A percentile compares a stretch with the other conserved stretches of the same genome.
Conservation (phyloP, 92 coral and sea anemone genomes). For the Pocillopora meandrina region DNA sequence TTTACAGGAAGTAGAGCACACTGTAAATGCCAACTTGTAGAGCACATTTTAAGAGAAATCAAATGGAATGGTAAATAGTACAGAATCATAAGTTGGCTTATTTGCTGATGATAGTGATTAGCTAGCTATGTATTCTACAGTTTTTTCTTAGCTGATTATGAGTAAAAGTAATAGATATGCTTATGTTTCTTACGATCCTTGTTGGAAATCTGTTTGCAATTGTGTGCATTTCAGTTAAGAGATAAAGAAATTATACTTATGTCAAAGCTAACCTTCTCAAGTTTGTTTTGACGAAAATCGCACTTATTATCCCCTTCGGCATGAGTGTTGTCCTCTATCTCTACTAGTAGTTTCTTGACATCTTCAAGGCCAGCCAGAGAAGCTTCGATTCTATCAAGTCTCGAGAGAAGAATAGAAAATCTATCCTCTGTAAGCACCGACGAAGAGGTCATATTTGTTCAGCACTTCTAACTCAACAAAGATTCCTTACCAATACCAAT, state of each 20-base stretch:
- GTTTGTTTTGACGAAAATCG: constrained; percentile 35
- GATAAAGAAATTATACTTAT: neutral
- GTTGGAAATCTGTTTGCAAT: too few species aligned
- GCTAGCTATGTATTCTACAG: too few species aligned
- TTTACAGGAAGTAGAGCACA: too few species aligned
- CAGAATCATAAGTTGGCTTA: too few species aligned
- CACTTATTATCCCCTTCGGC: constrained; percentile 49
- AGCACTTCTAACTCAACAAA: neutral
- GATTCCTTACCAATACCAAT: neutral
- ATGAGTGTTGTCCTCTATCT: constrained; percentile 67
- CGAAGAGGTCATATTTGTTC: neutral
- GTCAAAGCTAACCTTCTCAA: constrained; percentile 48
- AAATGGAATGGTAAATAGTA: too few species aligned
- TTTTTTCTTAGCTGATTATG: too few species aligned
- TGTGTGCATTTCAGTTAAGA: too few species aligned
- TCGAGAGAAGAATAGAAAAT: constrained; percentile 51
- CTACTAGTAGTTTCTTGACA: constrained; percentile 31
- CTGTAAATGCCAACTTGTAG: too few species aligned
- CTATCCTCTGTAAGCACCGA: constrained; percentile 26
- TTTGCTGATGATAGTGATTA: too few species aligned
- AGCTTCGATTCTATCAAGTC: constrained; percentile 47
- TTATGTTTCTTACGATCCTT: too few species aligned
- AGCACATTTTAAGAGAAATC: too few species aligned
- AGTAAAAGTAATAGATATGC: too few species aligned
- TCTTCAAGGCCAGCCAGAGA: constrained; percentile 29